A percentile compares a stretch with the other conserved stretches of the same genome.
These are phyloP conservation scores for Halichoeres trimaculatus DNA, from an alignment of 2,113 vertebrate species.

Conservation along the genomic window DNA sequence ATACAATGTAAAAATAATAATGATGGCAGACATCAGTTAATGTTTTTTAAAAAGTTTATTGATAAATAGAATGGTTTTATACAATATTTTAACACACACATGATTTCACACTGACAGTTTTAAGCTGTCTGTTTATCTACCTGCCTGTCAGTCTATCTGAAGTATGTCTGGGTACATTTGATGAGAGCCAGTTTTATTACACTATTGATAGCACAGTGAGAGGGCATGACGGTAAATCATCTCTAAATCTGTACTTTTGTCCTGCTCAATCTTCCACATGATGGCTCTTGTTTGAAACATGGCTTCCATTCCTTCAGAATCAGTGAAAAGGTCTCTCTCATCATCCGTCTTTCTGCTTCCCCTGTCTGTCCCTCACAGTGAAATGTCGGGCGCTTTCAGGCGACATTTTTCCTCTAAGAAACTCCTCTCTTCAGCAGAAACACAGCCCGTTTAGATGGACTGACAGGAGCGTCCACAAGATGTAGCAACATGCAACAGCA, in stretches of 20 bases:
- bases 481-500: conserved; percentile 28
- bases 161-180: conserved; percentile 33
- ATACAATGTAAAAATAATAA: neutral
- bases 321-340: conserved; percentile 69
- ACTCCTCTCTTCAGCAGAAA: conserved; percentile 19
- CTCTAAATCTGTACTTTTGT: conserved; percentile 38
- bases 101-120: conserved; percentile 67
- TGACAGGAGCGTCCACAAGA: conserved; percentile 14
- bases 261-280: conserved; percentile 43
- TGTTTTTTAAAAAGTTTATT: conserved; percentile 84
- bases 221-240: conserved; percentile 61
- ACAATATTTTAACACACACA: conserved; percentile 81
- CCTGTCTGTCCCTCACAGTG: conserved; percentile 71
- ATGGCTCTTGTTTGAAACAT: conserved; percentile 74
- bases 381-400: conserved; percentile 60
- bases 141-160: conserved; percentile 47
- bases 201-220: conserved; percentile 71
- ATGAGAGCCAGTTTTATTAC: conserved; percentile 44
- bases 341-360: conserved; percentile 16
- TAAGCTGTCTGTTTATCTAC: conserved; percentile 53
- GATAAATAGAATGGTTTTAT: conserved; percentile 84
- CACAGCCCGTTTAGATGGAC: conserved; percentile 8
- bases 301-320: conserved; percentile 78
- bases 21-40: conserved; percentile 27
- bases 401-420: conserved; percentile 29